Base-by-base conservation (phyloP, 1,140 invertebrate species). In the Argopecten irradians region DNA sequence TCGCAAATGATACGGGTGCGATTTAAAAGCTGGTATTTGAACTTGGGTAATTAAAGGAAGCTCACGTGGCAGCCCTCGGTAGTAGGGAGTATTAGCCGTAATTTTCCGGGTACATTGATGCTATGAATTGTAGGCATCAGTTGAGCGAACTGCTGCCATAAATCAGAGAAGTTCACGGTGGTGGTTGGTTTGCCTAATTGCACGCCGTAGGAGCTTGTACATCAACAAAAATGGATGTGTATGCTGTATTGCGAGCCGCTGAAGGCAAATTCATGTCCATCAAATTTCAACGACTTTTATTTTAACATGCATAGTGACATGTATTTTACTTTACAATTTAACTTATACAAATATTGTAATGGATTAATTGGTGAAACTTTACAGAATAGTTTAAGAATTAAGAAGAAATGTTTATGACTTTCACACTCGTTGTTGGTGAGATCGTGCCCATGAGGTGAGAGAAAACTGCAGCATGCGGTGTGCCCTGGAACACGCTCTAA, bases 31-130 rank as follows among this genome's bases (percentile, higher is more conserved):
- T 71, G 55, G 55, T 71, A 71, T 71, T 71, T 71, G 55, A 71
- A 71, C 55, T 11, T 71, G 5, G 55, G 22, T 71, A 71, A 71
- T 71, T 71, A 71, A 71, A 71, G 55, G 55, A 71, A 28, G 55
- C 55, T 71, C 55, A 71, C 55, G 55, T 71, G 55, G 55, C 55
- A 71, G 28, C n/a, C 55, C 55, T 71, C 55, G 55, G 55, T 71
- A 28, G 55, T 71, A 22, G 55, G 13, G 55, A 71, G 16, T 71
- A 71, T 71, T 71, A 71, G 55, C 55, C 55, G 28, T 71, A 71
- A 71, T 71, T 71, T 71, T 71, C 55, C 55, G 55, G 55, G 55
- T 71, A n/a, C 55, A n/a, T 71, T 71, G n/a, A 71, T 71, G 55
- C n/a, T n/a, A 2, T 71, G 55, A 71, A 71, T 71, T 71, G 55